Conservation (phyloP, 2,797 vertebrate genomes). For the Platyrinchus mystaceus region DNA sequence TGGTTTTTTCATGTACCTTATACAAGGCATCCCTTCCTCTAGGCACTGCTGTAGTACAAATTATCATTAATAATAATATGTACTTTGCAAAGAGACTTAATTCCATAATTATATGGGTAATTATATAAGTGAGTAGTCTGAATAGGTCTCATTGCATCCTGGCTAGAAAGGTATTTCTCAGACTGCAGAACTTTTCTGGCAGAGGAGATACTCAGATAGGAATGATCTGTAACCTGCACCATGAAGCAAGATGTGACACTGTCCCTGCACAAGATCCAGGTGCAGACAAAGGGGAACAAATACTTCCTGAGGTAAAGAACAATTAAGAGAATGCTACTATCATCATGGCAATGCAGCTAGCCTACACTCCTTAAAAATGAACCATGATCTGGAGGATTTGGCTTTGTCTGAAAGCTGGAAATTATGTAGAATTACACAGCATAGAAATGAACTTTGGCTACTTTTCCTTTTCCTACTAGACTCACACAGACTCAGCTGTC, state of each 20-base stretch:
- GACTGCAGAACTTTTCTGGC: neutral
- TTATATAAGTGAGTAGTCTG: slow-evolving; percentile 23
- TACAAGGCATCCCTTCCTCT: slow-evolving; percentile 19
- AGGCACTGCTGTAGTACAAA: slow-evolving; percentile 59
- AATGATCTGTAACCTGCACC: neutral
- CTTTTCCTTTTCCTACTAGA: neutral
- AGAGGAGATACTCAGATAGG: neutral
- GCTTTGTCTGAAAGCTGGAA: neutral
- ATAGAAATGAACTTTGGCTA: neutral
- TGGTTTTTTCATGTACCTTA: neutral
- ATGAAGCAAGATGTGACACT: neutral
- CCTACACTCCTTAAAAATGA: neutral
- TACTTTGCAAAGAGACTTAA: slow-evolving; percentile 34
- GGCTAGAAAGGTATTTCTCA: neutral
- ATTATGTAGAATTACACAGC: neutral
- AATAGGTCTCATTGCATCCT: neutral
- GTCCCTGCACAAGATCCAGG: neutral
- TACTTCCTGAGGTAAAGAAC: neutral
- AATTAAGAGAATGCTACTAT: neutral
- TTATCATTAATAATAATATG: slow-evolving; percentile 45
- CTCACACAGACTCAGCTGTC: neutral
- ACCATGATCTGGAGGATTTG: neutral
- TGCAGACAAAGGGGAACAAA: neutral
- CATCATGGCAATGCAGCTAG: neutral
- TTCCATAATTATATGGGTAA: slow-evolving; percentile 59